Percentiles rank a stretch among this genome's conserved stretches.
Evolutionary conservation across 2,888 invertebrate species (phyloP).

Genomic region (Stegana nigrithorax): DNA sequence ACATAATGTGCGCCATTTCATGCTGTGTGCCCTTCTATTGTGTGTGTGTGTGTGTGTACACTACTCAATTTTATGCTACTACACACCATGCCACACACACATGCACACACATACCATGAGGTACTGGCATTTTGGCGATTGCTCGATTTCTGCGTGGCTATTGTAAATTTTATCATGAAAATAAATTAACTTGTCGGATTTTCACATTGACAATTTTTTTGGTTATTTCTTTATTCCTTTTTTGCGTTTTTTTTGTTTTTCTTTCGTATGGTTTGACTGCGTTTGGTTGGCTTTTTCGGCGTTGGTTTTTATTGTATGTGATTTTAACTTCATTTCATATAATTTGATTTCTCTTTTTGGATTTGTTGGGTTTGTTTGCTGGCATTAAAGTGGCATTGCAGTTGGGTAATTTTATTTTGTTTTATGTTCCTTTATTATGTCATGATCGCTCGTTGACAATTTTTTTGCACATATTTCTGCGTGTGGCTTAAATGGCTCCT

Average conservation of each 20-base stretch:
- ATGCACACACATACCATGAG: background rate
- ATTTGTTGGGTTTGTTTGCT: background rate
- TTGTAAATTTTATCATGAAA: conserved; percentile 42
- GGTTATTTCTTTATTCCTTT: conserved; percentile 29
- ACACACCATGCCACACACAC: background rate
- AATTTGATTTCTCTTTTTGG: background rate
- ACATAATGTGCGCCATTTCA: conserved; percentile 5
- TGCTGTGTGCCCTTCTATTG: conserved; percentile 32
- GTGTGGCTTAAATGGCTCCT: conserved; percentile 38
- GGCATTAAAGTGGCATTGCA: too few relatives aligned
- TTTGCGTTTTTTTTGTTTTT: background rate
- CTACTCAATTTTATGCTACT: too few relatives aligned
- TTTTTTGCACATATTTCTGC: conserved; percentile 17
- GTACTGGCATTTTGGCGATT: background rate
- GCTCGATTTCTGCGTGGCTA: background rate
- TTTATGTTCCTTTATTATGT: conserved; percentile 46
- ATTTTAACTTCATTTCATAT: background rate
- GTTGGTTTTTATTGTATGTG: background rate
- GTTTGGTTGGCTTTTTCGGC: background rate
- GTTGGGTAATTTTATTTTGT: conserved; percentile 56
- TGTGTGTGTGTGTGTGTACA: background rate
- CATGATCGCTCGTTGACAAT: conserved; percentile 5
- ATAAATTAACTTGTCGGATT: conserved; percentile 54
- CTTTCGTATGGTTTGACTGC: background rate
- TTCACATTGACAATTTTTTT: conserved; percentile 49